Evolutionary conservation across 2,888 invertebrate genomes (phyloP), one percentile per base, ranked within the genome.

Genomic region (Dasypolia templi): DNA sequence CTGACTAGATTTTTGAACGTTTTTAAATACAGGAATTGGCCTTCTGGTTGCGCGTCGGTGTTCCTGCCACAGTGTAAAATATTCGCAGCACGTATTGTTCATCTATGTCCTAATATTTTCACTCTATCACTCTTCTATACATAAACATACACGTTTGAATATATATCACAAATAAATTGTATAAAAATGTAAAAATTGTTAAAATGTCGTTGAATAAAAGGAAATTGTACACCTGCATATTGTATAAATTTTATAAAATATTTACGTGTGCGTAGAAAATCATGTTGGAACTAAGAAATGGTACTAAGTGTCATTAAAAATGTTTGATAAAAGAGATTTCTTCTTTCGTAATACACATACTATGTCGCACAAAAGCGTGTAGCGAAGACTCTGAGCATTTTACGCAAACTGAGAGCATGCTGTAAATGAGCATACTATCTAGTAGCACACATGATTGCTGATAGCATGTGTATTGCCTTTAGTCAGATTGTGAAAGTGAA

Each of bases 201-300:
- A 66, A 68, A 78, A 53, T 51, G 6, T 67, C 53, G 58, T 79
- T 70, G 32, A 74, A 74, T 53, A 53, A 63, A 67, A 70, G 9
- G 49, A 66, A 63, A 56, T 44, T 78, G 29, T 58, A 55, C 65
- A 83, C 44, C 51, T 32, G 19, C 58, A 19, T 64, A 66, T 63
- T 73, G 56, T 51, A 79, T 81, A 81, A 59, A 83, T 58, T 83
- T 80, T 83, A 72, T 72, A 51, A 74, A 67, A 77, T 82, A 71
- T 82, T 71, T 70, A 74, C 22, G 55, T 32, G 63, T 49, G 46
- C 63, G 74, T 79, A 49, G 32, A 39, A 66, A 69, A 69, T 83
- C 29, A 78, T 72, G 55, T 65, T 12, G 19, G 14, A 35, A 29
- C 14, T 80, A 59, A 42, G 3, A 14, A 19, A 49, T 26, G 17